phyloP scores from a whole-genome alignment of 2,113 vertebrate species.

The Rhineura floridana region DNA sequence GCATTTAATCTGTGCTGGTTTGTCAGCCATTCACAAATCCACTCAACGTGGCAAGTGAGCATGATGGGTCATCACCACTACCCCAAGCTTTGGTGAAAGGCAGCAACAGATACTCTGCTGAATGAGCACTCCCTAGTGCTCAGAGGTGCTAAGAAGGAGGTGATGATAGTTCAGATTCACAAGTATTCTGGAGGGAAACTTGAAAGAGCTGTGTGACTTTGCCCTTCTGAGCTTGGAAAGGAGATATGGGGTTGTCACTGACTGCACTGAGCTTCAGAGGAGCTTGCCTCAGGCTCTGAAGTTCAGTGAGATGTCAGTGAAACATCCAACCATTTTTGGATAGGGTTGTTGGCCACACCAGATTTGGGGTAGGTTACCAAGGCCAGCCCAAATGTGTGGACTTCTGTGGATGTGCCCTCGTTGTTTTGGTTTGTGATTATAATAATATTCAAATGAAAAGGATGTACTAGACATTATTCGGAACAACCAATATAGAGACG shows the following conservation, averaged over 20 bases:
- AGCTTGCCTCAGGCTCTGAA: neutral
- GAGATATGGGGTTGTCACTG: neutral
- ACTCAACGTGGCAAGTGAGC: neutral
- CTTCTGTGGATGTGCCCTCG: neutral
- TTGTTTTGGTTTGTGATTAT: neutral
- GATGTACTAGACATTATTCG: neutral
- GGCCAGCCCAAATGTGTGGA: neutral
- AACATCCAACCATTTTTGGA: neutral
- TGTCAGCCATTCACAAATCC: neutral
- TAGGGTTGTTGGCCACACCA: neutral
- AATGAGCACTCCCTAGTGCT: neutral
- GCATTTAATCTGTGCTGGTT: neutral
- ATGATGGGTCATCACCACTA: neutral
- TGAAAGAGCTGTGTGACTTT: neutral
- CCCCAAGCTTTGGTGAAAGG: no score
- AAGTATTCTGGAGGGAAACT: neutral
- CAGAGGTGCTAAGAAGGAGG: neutral
- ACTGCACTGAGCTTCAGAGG: neutral
- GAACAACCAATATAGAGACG: neutral
- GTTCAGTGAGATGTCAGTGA: neutral
- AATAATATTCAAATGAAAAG: neutral
- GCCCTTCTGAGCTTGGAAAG: neutral
- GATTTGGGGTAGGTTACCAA: neutral
- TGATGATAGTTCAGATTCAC: neutral
- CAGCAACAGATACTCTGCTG: neutral